Evolutionary conservation across 2,113 vertebrate genomes (phyloP), one percentile per base, ranked within the genome.

Genomic region (Malurus melanocephalus): DNA sequence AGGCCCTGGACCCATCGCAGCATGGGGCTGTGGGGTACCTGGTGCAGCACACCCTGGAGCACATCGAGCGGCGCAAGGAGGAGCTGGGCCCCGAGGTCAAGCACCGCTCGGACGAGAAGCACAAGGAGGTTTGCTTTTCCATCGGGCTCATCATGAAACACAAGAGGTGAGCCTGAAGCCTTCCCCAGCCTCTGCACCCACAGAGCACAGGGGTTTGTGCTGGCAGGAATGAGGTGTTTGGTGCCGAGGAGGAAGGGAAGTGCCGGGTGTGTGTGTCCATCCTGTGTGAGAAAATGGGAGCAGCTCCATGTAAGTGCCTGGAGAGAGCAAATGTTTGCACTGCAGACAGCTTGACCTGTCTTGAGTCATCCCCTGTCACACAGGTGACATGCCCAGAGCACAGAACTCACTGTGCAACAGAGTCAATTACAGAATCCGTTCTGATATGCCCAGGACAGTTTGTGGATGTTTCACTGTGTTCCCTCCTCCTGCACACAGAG

Each of bases 81-180:
- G 98, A 98, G 9, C 95, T 96, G 9, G 98, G 98, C 5, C 98
- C 98, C 1, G 98, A 99, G 87, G 97, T 98, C 73, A 99, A 99
- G 97, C 96, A 94, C 20, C 98, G 98, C 28, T 98, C 98, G 0
- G 97, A 97, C 6, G 95, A 98, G 76, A 99, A 99, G 80, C 98
- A 99, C 97, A 96, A 96, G 45, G 98, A 99, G 16, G 98, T 99
- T 94, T 97, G 97, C 96, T 99, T 98, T 94, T 98, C 98, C 8
- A 98, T 99, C 0, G 99, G 99, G 45, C 98, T 99, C 62, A 96
- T 99, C 66, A 99, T 99, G 98, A 99, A 99, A 92, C 99, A 99
- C 87, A 99, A 99, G 97, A 98, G 99, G 99, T 99, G 93, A 97
- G 94, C 64, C 13, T 11, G 22, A 13, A 62, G 16, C 87, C 65